Base-by-base conservation (phyloP, 2,888 invertebrate genomes). In the Melanostoma mellinum region DNA sequence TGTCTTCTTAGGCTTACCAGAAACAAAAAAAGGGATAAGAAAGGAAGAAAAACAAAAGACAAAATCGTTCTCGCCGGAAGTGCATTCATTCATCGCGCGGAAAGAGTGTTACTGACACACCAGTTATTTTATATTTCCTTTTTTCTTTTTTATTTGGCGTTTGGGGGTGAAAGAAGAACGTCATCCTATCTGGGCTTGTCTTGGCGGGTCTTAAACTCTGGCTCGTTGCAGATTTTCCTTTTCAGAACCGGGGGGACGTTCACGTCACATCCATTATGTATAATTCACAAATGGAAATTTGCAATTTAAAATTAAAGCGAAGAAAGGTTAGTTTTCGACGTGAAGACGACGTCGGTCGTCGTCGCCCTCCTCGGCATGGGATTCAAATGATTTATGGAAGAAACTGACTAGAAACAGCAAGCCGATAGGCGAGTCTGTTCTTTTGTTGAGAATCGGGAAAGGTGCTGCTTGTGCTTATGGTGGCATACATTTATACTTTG, bases 201-300 rank as follows among this genome's bases (percentile, higher is more conserved):
- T 35, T 42, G 42, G 20, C 20, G 20, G 53, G 72, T 55, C 38
- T 72, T 44, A 44, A 44, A 33, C 20, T 20, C 33, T 52, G 38
- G 32, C 40, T 56, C 30, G 8, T 20, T 20, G 20, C 10, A 10
- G 56, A 6, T 6, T 32, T 8, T 1, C 4, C 36, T 9, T 1
- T 6, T 9, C 30, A n/a, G 6, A 42, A 38, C 61, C 68, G 38
- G 32, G 63, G 69, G 82, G 46, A 77, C 73, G 50, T 73, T 82
- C 77, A 73, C 77, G 77, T 73, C 73, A 61, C 77, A 82, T 68
- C 77, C 73, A 68, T 77, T 77, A 73, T 79, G 73, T 73, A 63
- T 73, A 73, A 77, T 78, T 77, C 82, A 69, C 77, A 76, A 78
- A 73, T 69, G 82, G 68, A 78, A 82, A 82, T 82, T 82, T 74